Evolutionary conservation across 2,113 vertebrate species (phyloP).

Genomic region (Poeciliopsis turrubarensis): DNA sequence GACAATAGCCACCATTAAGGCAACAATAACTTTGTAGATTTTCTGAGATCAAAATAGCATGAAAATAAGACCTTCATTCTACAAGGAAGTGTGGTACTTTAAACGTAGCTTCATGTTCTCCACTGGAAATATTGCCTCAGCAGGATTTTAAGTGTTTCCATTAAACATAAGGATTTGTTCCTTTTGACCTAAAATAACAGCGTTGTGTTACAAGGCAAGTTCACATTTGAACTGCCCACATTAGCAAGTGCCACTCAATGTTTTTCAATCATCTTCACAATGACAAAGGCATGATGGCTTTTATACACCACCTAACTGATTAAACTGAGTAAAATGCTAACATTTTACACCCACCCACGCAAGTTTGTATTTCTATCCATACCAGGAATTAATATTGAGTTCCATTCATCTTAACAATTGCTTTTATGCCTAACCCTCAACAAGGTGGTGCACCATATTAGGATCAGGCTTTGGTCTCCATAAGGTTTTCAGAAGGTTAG

Average conservation of each 20-base stretch:
- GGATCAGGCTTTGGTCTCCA: no score
- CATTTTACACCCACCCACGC: constrained; percentile 47
- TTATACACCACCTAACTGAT: constrained; percentile 66
- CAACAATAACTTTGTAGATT: constrained; percentile 9
- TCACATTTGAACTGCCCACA: constrained; percentile 62
- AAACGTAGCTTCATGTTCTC: constrained; percentile 16
- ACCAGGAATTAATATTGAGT: no score
- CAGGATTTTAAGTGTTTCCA: constrained; percentile 56
- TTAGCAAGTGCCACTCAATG: constrained; percentile 48
- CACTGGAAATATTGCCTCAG: constrained; percentile 50
- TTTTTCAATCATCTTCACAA: constrained; percentile 44
- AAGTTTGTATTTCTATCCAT: no score
- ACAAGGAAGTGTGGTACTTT: constrained; percentile 22
- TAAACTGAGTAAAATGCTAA: constrained; percentile 61
- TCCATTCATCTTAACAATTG: no score
- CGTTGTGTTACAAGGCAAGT: constrained; percentile 64
- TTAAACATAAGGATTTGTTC: constrained; percentile 57
- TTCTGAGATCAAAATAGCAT: constrained; percentile 9
- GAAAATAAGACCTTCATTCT: not conserved
- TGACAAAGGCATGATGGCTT: constrained; percentile 64
- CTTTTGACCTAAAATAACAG: constrained; percentile 59
- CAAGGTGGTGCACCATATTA: no score
- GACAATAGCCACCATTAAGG: constrained; percentile 1
- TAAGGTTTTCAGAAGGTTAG: no score
- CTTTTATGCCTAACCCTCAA: no score